phyloP scores from a whole-genome alignment of 2,888 invertebrate species.

The Polietes domitor region DNA sequence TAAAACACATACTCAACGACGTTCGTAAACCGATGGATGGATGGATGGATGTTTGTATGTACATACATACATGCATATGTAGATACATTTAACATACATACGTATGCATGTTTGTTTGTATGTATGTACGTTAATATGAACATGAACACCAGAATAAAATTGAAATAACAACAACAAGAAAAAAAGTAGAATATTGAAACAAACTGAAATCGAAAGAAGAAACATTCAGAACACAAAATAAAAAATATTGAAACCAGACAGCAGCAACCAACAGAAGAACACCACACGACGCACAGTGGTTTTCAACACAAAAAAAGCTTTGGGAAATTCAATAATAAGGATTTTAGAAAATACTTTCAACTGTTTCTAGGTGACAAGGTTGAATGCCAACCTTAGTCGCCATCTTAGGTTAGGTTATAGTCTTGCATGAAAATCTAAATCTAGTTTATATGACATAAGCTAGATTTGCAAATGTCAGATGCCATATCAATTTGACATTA shows the following conservation, averaged over 20 bases:
- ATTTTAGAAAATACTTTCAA: no score
- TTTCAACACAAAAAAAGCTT: background rate
- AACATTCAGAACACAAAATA: slow-evolving; percentile 48
- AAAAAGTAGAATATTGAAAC: slow-evolving; percentile 54
- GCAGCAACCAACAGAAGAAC: background rate
- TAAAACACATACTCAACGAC: slow-evolving; percentile 27
- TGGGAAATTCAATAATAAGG: no score
- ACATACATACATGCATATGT: slow-evolving; percentile 18
- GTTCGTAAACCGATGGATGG: slow-evolving; percentile 24
- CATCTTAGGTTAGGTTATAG: no score
- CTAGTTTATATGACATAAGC: no score
- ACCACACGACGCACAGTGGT: background rate
- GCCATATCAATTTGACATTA: no score
- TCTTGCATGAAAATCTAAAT: no score
- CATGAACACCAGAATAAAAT: slow-evolving; percentile 58
- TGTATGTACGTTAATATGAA: slow-evolving; percentile 44
- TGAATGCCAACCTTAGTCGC: no score
- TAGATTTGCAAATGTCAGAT: no score
- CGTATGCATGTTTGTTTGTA: slow-evolving; percentile 44
- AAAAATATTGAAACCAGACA: slow-evolving; percentile 24
- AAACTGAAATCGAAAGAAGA: slow-evolving; percentile 60
- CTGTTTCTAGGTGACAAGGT: no score
- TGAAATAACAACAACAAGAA: slow-evolving; percentile 29
- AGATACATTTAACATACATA: slow-evolving; percentile 43
- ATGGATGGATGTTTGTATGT: slow-evolving; percentile 29